Evolutionary conservation across 2,888 invertebrate species (phyloP), one percentile per base, ranked within the genome.

Genomic region (Catocala nupta): DNA sequence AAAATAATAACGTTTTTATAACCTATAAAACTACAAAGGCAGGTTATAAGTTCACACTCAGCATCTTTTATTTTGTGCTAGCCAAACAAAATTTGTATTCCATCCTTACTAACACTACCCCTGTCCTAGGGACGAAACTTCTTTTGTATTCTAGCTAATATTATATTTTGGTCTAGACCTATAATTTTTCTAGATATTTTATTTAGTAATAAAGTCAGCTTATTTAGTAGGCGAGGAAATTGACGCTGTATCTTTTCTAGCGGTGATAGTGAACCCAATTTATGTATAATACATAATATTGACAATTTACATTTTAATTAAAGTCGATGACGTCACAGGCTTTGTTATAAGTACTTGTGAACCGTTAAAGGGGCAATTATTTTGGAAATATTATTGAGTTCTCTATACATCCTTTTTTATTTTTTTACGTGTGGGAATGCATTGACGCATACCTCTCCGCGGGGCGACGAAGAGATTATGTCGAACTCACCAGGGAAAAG

Each of bases 31-130:
- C 36, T 39, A 39, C 36, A 7, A 39, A 39, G 11, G 12, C 34
- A 10, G 13, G 16, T 34, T n/a, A 34, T 16, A 56, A 52, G 45
- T 58, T 58, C 36, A 52, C 12, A 58, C 33, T 49, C 9, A 10
- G 36, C 10, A 9, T 12, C 36, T 45, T 43, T 42, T 44, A 45
- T 43, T 42, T 73, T 70, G 59, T 65, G 66, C 64, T 25, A 12
- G 34, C 53, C 63, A 55, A 55, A 60, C 63, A 59, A 63, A 70
- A 73, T 73, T 76, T 62, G 77, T 76, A 73, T 76, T 76, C 77
- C 54, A 56, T 60, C 69, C 73, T 57, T 61, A 54, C 65, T 45
- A 48, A 57, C 59, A 59, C 55, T 45, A 59, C 47, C 59, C 61
- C 49, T 65, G 60, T 65, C 59, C 49, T 69, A 55, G 25, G 56